Evolutionary conservation across 2,797 vertebrate species (phyloP), one percentile per base, ranked within the genome.

Genomic region (Enoplosus armatus): DNA sequence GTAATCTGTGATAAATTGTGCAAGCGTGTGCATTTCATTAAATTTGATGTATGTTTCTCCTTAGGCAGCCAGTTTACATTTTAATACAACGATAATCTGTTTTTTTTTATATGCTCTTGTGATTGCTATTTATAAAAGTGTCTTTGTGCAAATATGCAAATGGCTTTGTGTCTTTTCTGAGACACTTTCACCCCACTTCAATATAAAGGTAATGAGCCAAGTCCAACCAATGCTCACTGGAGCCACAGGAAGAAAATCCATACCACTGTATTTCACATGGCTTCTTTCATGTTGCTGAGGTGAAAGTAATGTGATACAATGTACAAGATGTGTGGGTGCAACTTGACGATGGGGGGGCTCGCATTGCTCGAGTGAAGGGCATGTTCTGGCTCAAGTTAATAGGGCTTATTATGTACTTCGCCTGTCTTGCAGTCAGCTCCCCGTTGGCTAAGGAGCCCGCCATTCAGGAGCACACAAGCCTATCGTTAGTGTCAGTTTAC

Each of bases 401-500:
- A 50, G 54, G 68, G 58, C 65, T 67, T 77, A 78, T 80, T 82
- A 82, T 85, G 65, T 56, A 64, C 69, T 61, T 80, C 1, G 39
- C 48, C 20, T 43, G 47, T 55, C 69, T 77, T 53, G 43, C 67
- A 47, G 45, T 64, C 62, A 58, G 63, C 62, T 67, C 37, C 31
- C 59, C 0, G 54, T 79, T 80, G 70, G 80, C 85, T 65, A 24
- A 80, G 58, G 54, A 73, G 22, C 58, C 75, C 1, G n/a, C 33
- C 73, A 72, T 56, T 87, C 45, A 82, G 75, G 45, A 70, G 37
- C 53, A 54, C 80, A 65, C 9, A 2, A 62, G 51, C 43, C 75
- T 79, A 39, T 79, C 24, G 60, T 89, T 86, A 82, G 62, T 85
- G 83, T 86, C 79, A 75, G 59, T 79, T 83, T 80, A 73, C 70